Conservation (phyloP, 2,113 vertebrate genomes). For the Lanius collurio region DNA sequence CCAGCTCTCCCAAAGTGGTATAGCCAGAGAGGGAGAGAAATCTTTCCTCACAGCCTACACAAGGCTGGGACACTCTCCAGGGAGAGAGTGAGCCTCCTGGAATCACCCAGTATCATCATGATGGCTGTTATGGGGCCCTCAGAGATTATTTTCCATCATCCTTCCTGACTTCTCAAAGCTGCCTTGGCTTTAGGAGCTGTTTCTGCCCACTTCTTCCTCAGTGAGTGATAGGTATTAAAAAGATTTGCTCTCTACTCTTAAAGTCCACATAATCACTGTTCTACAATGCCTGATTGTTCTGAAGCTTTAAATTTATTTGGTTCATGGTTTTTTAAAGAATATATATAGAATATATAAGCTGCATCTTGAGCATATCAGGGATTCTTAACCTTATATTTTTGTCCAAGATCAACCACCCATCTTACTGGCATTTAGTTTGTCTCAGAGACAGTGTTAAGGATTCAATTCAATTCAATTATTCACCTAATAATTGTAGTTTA, state of each 20-base stretch:
- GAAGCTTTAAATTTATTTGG: background rate
- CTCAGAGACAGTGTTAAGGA: background rate
- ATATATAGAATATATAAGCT: background rate
- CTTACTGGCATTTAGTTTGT: background rate
- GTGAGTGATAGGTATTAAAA: background rate
- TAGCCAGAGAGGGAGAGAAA: background rate
- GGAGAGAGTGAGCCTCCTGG: background rate
- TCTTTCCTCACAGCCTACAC: background rate
- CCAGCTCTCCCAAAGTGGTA: background rate
- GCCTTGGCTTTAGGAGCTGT: background rate
- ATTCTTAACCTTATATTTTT: background rate
- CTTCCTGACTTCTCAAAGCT: background rate
- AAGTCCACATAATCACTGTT: background rate
- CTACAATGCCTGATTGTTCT: background rate
- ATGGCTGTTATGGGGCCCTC: background rate
- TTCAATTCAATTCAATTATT: background rate
- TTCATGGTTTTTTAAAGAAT: background rate
- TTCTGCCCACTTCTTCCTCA: background rate
- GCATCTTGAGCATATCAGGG: background rate
- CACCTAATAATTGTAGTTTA: background rate
- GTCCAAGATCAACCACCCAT: background rate
- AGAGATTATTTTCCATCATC: background rate
- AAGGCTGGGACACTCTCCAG: background rate
- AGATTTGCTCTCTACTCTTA: background rate
- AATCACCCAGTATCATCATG: background rate